phyloP scores from a whole-genome alignment of 2,888 invertebrate species.

The Eupithecia inturbata region DNA sequence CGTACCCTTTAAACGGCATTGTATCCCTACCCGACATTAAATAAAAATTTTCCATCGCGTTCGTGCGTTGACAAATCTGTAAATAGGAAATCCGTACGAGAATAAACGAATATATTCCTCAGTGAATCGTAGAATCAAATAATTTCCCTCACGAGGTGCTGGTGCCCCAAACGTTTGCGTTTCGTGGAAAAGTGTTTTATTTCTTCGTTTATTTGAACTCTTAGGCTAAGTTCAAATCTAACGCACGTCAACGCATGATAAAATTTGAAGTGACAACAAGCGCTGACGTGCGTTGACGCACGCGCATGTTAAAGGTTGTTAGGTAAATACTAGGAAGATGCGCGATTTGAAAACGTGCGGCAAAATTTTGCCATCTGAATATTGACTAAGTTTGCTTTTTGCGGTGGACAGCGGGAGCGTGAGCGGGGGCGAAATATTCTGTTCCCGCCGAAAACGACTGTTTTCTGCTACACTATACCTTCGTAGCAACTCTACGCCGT shows the following conservation, averaged over 20 bases:
- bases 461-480: background rate
- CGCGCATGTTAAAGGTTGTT: no score
- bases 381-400: no score
- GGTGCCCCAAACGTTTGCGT: background rate
- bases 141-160: background rate
- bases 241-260: no score
- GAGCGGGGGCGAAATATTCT: background rate
- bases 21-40: constrained; percentile 28
- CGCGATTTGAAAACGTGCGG: no score
- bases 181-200: background rate
- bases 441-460: background rate
- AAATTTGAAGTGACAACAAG: no score
- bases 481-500: background rate
- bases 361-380: no score
- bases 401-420: background rate
- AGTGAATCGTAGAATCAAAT: background rate
- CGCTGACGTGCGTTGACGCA: no score
- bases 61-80: constrained; percentile 22
- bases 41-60: constrained; percentile 33
- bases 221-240: background rate
- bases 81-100: background rate
- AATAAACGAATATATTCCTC: constrained; percentile 2
- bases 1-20: constrained; percentile 2
- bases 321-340: no score
- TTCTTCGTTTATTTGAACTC: background rate